phyloP scores from a whole-genome alignment of 2,113 vertebrate species.

The Pachyramphus minor region DNA sequence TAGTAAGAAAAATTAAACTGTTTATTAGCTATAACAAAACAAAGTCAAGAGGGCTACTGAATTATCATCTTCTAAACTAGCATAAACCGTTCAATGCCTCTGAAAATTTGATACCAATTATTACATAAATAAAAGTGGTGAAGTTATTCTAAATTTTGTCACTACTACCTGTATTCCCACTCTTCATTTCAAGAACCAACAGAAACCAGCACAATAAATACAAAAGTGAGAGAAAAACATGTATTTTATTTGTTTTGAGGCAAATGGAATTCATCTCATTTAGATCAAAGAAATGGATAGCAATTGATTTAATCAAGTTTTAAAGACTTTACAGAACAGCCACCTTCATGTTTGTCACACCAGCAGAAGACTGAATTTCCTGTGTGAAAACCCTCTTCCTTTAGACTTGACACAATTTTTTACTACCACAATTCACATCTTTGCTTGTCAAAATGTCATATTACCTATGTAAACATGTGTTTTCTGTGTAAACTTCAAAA shows the following conservation, averaged over 20 bases:
- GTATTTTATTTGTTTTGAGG: conserved; percentile 65
- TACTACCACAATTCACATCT: conserved; percentile 16
- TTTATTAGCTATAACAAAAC: not conserved
- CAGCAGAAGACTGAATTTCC: conserved; percentile 13
- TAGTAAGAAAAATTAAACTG: not conserved
- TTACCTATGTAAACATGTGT: conserved; percentile 67
- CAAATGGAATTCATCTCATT: conserved; percentile 9
- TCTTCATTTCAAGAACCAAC: not conserved
- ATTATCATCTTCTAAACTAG: not conserved
- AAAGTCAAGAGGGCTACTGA: not conserved
- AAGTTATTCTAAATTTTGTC: not conserved
- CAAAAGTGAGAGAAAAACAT: conserved; percentile 27
- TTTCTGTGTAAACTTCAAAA: conserved; percentile 71
- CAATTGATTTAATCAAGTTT: conserved; percentile 13
- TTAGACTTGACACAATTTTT: conserved; percentile 33
- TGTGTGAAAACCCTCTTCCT: conserved; percentile 9
- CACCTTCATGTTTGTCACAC: not conserved
- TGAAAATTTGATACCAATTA: not conserved
- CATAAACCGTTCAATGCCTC: not conserved
- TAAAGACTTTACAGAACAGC: conserved; percentile 40
- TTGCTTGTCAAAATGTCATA: conserved; percentile 5
- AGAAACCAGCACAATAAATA: not conserved
- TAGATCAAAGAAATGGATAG: conserved; percentile 35
- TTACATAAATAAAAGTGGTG: not conserved
- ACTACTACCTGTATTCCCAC: not conserved